Conservation (phyloP, 2,888 invertebrate genomes). For the Rhimphoctona megacephalus region DNA sequence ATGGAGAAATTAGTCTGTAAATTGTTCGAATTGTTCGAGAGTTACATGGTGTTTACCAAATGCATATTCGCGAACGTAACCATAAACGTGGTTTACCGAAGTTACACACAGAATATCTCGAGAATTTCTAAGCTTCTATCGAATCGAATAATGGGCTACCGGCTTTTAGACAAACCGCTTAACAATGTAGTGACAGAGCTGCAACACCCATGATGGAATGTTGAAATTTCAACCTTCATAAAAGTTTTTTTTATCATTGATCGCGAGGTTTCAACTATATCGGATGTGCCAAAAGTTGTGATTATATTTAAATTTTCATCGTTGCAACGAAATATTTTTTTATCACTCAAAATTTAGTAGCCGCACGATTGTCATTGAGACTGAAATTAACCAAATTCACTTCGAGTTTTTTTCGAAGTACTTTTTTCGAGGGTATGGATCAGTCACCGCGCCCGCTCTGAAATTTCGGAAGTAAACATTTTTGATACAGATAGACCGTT, state of each 20-base stretch:
- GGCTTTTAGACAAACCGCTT: constrained; percentile 1
- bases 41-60: constrained; percentile 13
- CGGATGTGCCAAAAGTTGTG: not conserved
- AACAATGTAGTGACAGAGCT: not conserved
- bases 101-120: not conserved
- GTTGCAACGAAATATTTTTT: not conserved
- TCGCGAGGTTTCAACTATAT: not conserved
- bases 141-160: not conserved
- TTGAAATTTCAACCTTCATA: not conserved
- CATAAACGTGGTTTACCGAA: not conserved
- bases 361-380: not conserved
- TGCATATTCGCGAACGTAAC: not conserved
- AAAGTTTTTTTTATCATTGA: not conserved
- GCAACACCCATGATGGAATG: not conserved
- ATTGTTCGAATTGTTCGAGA: constrained; percentile 2
- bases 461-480: too few species aligned
- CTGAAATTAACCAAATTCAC: not conserved
- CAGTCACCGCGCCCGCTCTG: too few species aligned
- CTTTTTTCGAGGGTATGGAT: too few species aligned
- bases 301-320: not conserved
- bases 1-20: not conserved
- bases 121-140: not conserved
- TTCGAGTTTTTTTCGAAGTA: too few species aligned
- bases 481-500: too few species aligned
- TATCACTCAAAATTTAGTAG: not conserved